Conservation (phyloP, 2,888 invertebrate genomes). For the Anagyrus pseudococci region DNA sequence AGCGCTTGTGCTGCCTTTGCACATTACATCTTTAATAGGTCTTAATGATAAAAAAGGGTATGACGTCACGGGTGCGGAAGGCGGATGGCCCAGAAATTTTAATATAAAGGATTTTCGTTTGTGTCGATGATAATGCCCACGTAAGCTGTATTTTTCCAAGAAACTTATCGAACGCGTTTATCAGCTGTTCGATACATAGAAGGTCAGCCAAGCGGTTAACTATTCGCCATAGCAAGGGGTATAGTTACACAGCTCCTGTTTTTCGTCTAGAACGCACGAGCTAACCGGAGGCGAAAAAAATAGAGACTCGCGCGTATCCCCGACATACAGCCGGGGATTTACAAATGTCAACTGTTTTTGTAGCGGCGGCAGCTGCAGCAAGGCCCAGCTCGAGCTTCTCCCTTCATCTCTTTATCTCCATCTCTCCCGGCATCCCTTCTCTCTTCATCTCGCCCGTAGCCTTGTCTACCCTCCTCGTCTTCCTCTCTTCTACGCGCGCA, state of each 20-base stretch:
- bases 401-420: constrained; percentile 8
- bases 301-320: constrained; percentile 39
- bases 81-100: too few species aligned
- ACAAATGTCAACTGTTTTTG: constrained; percentile 57
- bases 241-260: not conserved
- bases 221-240: not conserved
- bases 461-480: constrained; percentile 14
- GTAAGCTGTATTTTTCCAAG: constrained; percentile 25
- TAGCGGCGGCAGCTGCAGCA: constrained; percentile 50
- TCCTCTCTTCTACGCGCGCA: constrained; percentile 9
- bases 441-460: not conserved
- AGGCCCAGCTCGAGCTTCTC: constrained; percentile 1
- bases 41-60: too few species aligned
- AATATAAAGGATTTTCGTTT: too few species aligned
- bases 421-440: constrained; percentile 1
- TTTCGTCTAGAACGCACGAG: constrained; percentile 15
- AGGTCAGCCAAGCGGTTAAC: not conserved
- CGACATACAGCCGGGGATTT: constrained; percentile 43
- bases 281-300: constrained; percentile 29
- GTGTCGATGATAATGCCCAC: constrained; percentile 22
- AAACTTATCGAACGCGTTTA: constrained; percentile 37
- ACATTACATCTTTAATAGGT: too few species aligned
- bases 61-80: too few species aligned
- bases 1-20: too few species aligned
- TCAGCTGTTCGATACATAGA: not conserved